Base-by-base conservation (phyloP, 2,888 invertebrate species). In the Scelioninae gen. 1 region DNA sequence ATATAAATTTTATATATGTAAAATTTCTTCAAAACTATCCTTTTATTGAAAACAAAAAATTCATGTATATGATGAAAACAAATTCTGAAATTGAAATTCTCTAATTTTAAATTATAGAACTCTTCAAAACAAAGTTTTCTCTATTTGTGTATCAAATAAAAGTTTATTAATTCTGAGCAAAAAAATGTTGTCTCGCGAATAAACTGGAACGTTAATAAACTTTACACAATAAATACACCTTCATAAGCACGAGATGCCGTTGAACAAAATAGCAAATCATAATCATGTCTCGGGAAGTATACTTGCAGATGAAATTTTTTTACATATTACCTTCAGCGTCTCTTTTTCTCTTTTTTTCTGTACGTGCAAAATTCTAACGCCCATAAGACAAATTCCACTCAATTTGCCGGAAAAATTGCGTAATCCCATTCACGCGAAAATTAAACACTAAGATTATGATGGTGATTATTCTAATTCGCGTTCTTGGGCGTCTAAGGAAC, bases 391-490 rank as follows among this genome's bases (percentile, higher is more conserved):
- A 53, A 69, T 78, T 78, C 34, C 60, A 29, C 16, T 31, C 60
- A 62, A 74, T 79, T 79, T 79, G 38, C 8, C 8, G 23, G 32
- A 74, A 66, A 79, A 68, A 79, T 71, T 58, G 51, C 71, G 23
- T 56, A 63, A 72, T 68, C 49, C 4, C 53, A 63, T 66, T 62
- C 10, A 13, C 13, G 51, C n/a, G 66, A 71, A 66, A 79, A 65
- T 79, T 79, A 43, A 31, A 66, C 16, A 66, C 40, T 47, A 74
- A 66, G 62, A 79, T 79, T 71, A 63, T 65, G 55, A 69, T 78
- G 32, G 56, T 43, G 69, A 78, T 78, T 74, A 71, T 78, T 78
- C 56, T 79, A 79, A 74, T 79, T 62, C 55, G 72, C 47, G 55
- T 79, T 68, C 72, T 66, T 74, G 60, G 62, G 62, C 66, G 58